Evolutionary conservation across 2,797 vertebrate genomes (phyloP).

Genomic region (Molossus molossus): DNA sequence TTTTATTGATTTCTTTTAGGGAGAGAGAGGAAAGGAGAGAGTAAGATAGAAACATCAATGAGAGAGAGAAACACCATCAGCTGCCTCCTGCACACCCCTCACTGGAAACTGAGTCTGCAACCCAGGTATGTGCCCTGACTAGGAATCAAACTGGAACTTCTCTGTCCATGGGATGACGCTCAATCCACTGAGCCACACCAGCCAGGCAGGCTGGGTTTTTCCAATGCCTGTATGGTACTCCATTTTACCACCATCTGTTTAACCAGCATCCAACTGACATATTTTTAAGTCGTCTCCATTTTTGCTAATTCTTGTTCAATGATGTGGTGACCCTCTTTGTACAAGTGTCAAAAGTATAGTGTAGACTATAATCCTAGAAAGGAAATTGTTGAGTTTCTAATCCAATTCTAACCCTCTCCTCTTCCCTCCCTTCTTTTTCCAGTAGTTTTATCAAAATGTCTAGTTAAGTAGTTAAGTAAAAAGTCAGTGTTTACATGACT

Average conservation of each 20-base stretch:
- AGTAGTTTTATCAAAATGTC: background rate
- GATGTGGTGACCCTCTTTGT: constrained; percentile 1
- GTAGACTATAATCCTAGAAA: background rate
- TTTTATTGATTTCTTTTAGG: background rate
- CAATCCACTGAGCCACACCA: background rate
- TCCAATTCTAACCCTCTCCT: background rate
- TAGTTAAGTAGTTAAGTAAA: background rate
- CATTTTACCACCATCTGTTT: background rate
- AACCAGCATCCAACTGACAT: background rate
- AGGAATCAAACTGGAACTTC: no score
- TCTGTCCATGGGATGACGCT: background rate
- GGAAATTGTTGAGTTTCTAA: constrained; percentile 31
- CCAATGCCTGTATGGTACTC: background rate
- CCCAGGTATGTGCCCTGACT: background rate
- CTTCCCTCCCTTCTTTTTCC: background rate
- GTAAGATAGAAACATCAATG: background rate
- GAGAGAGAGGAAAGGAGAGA: background rate
- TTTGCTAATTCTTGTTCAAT: constrained; percentile 14
- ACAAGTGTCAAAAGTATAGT: background rate
- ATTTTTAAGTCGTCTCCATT: background rate
- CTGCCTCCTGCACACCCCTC: background rate
- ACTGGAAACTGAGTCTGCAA: background rate
- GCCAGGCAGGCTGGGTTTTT: no score
- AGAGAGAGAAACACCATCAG: background rate
- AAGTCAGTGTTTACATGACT: background rate